Base-by-base conservation (phyloP, 2,797 vertebrate species). In the Decapterus maruadsi region DNA sequence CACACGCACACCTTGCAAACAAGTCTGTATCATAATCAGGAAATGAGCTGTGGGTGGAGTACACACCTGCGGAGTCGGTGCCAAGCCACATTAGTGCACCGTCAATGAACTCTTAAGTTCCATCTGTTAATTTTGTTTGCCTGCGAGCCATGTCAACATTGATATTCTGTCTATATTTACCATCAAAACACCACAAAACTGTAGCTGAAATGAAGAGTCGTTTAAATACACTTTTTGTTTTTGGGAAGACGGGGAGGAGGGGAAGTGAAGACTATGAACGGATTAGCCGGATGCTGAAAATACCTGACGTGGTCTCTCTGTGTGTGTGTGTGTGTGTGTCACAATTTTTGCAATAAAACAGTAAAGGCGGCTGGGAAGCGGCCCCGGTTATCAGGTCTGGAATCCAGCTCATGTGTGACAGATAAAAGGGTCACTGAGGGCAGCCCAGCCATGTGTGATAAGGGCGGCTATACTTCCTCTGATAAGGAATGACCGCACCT, bases 391-490 rank as follows among this genome's bases (percentile, higher is more conserved):
- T 90, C 85, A 74, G 72, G 81, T 66, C 72, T 77, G 88, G 78
- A 87, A 90, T 90, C 85, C 89, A 81, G 84, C 78, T 87, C 87
- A 80, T 90, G 84, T 89, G 82, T 84, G 83, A 79, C 86, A 80
- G 88, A 92, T 92, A 90, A 81, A 89, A 89, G 68, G 80, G 84
- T 81, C 82, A 82, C 80, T 68, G 79, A 91, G 86, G 90, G 89
- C 87, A 89, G 70, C 71, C 80, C 89, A 71, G 81, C 75, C 88
- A 76, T 90, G 84, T 86, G 82, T 82, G 89, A 92, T 93, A 89
- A 92, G 85, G 72, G 82, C 59, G 34, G 82, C 69, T 83, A 82
- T 66, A 90, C 88, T 93, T 93, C 93, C 91, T 92, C 81, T 89
- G 92, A 94, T 90, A 90, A 93, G 84, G 78, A 85, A 66, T 34